These are phyloP conservation scores for Anthophora plumipes DNA, from an alignment of 2,888 invertebrate species.

Conservation along the genomic window DNA sequence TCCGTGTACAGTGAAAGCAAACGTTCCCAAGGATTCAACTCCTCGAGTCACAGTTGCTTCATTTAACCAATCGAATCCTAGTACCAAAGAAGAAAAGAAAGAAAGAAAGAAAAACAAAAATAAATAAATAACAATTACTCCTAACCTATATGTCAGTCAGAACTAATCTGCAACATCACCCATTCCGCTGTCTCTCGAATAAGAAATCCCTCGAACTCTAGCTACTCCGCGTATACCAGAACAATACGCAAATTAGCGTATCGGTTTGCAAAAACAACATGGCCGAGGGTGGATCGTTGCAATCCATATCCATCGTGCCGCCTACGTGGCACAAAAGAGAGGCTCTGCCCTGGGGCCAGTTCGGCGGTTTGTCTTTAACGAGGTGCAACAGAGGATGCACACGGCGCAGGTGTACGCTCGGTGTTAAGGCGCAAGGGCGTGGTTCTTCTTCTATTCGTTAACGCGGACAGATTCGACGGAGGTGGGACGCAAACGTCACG, in stretches of 20 bases:
- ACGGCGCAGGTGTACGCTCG: constrained; percentile 78
- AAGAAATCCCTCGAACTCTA: no score
- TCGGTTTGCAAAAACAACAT: constrained; percentile 56
- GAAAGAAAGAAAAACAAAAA: no score
- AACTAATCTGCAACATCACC: no score
- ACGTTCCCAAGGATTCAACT: no score
- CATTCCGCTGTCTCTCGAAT: no score
- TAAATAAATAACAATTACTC: no score
- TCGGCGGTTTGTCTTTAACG: constrained; percentile 74
- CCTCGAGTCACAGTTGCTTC: no score
- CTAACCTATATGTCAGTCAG: no score
- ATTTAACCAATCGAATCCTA: no score
- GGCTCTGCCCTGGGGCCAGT: constrained; percentile 66
- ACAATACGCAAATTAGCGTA: constrained; percentile 64
- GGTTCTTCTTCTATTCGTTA: constrained; percentile 80
- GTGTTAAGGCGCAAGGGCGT: constrained; percentile 74
- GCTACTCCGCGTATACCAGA: not conserved
- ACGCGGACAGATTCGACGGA: constrained; percentile 75
- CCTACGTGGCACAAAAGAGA: constrained; percentile 60
- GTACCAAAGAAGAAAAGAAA: no score
- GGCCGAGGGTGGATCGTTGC: constrained; percentile 40
- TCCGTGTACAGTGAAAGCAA: no score
- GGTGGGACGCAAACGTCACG: constrained; percentile 54
- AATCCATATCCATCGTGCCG: constrained; percentile 61
- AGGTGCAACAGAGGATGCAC: constrained; percentile 50